phyloP scores from a whole-genome alignment of 2,888 invertebrate genomes.

The Ischnura elegans region DNA sequence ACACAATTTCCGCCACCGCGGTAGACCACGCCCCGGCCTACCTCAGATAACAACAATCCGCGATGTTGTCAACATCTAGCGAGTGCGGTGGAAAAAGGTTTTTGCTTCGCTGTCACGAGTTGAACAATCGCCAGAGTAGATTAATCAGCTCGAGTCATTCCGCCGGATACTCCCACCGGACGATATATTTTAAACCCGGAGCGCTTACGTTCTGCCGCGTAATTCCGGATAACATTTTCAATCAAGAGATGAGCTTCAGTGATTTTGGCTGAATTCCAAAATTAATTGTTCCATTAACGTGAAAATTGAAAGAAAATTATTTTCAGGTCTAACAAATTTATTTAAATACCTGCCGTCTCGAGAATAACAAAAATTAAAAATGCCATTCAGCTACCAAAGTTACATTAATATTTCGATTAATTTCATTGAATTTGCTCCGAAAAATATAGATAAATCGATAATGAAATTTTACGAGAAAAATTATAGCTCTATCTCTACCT shows the following conservation, averaged over 20 bases:
- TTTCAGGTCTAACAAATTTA: not conserved
- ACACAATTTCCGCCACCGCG: not conserved
- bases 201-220: not conserved
- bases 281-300: not conserved
- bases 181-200: not conserved
- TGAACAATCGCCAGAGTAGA: not conserved
- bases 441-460: too few species aligned
- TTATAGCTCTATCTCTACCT: too few species aligned
- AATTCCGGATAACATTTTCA: not conserved
- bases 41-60: not conserved
- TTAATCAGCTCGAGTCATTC: not conserved
- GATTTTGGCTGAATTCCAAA: not conserved
- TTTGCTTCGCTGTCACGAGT: not conserved
- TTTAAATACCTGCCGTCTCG: too few species aligned
- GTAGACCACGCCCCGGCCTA: not conserved
- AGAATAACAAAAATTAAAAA: too few species aligned
- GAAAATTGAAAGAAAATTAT: not conserved
- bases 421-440: too few species aligned
- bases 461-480: too few species aligned
- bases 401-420: too few species aligned
- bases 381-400: too few species aligned
- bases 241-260: not conserved
- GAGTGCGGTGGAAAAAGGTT: not conserved
- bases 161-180: not conserved
- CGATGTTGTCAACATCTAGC: not conserved